A percentile compares a stretch with the other conserved stretches of the same genome.
These are phyloP conservation scores for Opisthocomus hoazin DNA, from an alignment of 2,113 vertebrate genomes.

Conservation along the genomic window DNA sequence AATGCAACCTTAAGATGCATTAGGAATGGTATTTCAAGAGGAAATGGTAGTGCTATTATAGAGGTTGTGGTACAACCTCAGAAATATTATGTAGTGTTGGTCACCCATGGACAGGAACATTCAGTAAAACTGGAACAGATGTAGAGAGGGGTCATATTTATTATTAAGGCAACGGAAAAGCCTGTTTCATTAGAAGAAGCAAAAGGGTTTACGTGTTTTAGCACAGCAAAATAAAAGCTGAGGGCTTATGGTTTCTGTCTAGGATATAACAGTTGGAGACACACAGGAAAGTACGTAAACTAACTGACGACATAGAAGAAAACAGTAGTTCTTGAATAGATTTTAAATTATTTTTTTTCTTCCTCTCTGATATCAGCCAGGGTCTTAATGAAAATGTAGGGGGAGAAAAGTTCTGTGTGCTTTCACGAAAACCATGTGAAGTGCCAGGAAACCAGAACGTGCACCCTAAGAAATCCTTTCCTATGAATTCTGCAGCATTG, in stretches of 20 bases:
- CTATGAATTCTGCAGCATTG: background rate
- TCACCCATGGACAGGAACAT: conserved; percentile 26
- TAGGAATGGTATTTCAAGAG: background rate
- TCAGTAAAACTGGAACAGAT: conserved; percentile 50
- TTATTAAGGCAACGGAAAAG: background rate
- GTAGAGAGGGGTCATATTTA: background rate
- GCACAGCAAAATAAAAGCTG: background rate
- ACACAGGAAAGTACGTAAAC: background rate
- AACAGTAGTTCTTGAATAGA: background rate
- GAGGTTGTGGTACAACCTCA: background rate
- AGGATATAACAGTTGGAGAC: background rate
- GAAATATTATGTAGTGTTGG: background rate
- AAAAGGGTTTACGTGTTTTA: conserved; percentile 13
- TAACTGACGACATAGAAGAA: background rate
- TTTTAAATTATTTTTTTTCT: background rate
- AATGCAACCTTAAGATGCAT: background rate
- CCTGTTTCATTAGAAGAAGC: background rate
- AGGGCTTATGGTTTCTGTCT: background rate
- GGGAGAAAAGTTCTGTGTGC: background rate
- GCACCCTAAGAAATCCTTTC: background rate
- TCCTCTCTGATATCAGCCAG: background rate
- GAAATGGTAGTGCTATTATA: background rate
- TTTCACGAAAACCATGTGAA: background rate
- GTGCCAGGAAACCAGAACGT: background rate
- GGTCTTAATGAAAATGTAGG: background rate